These are phyloP conservation scores for Cirrhinus mrigala DNA, from an alignment of 2,797 vertebrate genomes.

Conservation along the genomic window DNA sequence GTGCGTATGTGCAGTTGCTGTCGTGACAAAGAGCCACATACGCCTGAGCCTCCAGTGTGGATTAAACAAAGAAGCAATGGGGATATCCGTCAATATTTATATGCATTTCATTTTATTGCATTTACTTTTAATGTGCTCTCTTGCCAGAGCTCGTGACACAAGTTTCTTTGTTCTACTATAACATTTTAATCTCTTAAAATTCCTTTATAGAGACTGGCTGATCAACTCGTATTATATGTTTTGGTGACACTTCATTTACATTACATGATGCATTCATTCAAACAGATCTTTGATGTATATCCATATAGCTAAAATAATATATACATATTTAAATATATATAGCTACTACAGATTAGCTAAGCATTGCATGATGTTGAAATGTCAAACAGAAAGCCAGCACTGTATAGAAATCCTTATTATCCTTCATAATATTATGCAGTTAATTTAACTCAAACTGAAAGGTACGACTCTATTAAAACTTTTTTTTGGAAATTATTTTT, in stretches of 20 bases:
- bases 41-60: slow-evolving; percentile 54
- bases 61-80: slow-evolving; percentile 63
- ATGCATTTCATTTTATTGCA: slow-evolving; percentile 1
- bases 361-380: slow-evolving; percentile 2
- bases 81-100: slow-evolving; percentile 16
- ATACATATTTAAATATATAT: neutral
- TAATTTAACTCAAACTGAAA: neutral
- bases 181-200: neutral
- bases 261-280: neutral
- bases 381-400: neutral
- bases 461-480: neutral
- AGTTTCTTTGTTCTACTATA: slow-evolving; percentile 11
- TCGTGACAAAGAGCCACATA: slow-evolving; percentile 64
- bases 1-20: slow-evolving; percentile 34
- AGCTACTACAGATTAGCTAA: neutral
- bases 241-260: neutral
- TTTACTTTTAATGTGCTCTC: neutral
- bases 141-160: neutral
- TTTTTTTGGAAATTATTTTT: neutral
- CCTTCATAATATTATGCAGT: neutral
- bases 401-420: neutral
- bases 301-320: neutral
- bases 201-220: neutral
- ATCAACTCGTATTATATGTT: neutral
- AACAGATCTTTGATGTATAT: neutral